Evolutionary conservation across 1,140 invertebrate species (phyloP), one percentile per base, ranked within the genome.

Genomic region (Drosophila sulfurigaster): DNA sequence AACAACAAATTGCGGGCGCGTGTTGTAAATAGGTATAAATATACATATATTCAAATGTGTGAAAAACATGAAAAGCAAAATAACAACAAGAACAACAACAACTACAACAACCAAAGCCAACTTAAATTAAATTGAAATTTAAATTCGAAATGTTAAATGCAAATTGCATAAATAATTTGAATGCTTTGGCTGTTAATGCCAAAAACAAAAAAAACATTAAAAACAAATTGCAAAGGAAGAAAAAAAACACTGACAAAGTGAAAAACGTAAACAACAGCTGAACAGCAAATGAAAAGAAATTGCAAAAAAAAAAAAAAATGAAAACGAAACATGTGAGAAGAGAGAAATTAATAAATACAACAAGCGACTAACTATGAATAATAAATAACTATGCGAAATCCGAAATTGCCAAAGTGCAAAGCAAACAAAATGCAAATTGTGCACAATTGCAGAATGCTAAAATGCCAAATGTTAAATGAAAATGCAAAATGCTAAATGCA

Each of bases 271-370:
- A 51, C 7, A 32, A 52, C 2, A 54, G 13, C n/a, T 45, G 10
- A 58, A 43, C n/a, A 51, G 32, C 32, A 32, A 5, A 32, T 32
- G 8, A 41, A 59, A 67, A 52, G 13, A 66, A 16, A 41, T 25
- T 25, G 20, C 20, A 25, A 51, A 68, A 66, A 78, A 62, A 63
- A 78, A 62, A 28, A 57, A 11, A 45, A 25, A 59, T 3, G 15
- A 25, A 52, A 66, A 74, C 71, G 64, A 67, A 76, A 59, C 46
- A 25, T 25, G 30, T 38, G 13, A 56, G 41, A 57, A 71, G 72
- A 62, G 58, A 65, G 79, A 80, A 82, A 82, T 80, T 79, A 88
- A 88, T 80, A 88, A 77, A 87, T 71, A 76, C 67, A 86, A 78
- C 51, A 76, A 20, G 54, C 28, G 43, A 30, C 15, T 58, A 86